A percentile compares a stretch with the other conserved stretches of the same genome.
These are phyloP conservation scores for Furnarius figulus DNA, from an alignment of 2,113 vertebrate species.

Conservation along the genomic window DNA sequence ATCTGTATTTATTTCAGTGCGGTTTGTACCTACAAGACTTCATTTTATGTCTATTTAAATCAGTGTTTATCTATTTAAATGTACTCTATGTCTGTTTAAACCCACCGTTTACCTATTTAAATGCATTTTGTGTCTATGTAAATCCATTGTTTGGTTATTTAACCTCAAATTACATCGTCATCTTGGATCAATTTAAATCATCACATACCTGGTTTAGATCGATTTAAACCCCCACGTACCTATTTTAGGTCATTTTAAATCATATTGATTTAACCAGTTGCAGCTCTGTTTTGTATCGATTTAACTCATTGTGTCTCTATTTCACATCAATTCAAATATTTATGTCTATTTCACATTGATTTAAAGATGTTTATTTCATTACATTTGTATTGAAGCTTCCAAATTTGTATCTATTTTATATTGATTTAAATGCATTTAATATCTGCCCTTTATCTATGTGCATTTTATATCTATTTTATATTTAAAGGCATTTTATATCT, in stretches of 20 bases:
- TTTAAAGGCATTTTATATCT: background rate
- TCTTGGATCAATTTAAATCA: background rate
- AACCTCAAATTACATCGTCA: background rate
- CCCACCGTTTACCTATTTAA: accelerated
- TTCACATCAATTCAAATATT: background rate
- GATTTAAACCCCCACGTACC: background rate
- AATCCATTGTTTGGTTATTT: accelerated
- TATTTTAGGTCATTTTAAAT: background rate
- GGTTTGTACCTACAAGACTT: too few species aligned
- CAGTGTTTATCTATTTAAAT: background rate
- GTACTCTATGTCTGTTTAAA: background rate
- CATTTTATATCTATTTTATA: background rate
- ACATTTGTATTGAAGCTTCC: background rate
- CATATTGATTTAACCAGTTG: background rate
- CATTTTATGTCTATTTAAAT: background rate
- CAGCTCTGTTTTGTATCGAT: background rate
- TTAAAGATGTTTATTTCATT: background rate
- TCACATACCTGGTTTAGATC: background rate
- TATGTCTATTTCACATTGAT: background rate
- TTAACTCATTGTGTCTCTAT: background rate
- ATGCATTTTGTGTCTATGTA: background rate
- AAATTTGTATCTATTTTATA: background rate
- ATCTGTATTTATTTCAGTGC: too few species aligned
- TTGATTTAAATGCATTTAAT: background rate
- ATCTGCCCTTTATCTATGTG: background rate